These are phyloP conservation scores for Amphipyra berbera DNA, from an alignment of 2,888 invertebrate species.

Conservation along the genomic window DNA sequence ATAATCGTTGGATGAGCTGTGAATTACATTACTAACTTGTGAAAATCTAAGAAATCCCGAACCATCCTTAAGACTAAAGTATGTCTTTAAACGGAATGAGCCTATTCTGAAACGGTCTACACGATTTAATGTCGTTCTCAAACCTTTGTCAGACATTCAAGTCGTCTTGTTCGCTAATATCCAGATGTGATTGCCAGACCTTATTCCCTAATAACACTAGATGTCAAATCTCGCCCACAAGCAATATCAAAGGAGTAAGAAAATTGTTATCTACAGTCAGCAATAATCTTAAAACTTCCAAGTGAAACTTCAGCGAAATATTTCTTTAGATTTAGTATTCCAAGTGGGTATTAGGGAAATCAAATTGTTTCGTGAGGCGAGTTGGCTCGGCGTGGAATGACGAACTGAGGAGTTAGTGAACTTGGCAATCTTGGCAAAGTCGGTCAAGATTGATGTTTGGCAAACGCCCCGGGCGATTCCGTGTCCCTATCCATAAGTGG, in stretches of 20 bases:
- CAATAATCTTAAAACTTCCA: conserved; percentile 53
- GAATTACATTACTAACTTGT: conserved; percentile 39
- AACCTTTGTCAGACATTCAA: conserved; percentile 48
- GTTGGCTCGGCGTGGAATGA: conserved; percentile 60
- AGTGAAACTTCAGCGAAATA: conserved; percentile 48
- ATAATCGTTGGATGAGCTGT: conserved; percentile 31
- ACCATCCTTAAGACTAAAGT: conserved; percentile 30
- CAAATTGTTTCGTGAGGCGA: conserved; percentile 68
- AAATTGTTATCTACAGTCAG: conserved; percentile 47
- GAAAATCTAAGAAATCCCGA: conserved; percentile 35
- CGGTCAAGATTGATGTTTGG: conserved; percentile 67
- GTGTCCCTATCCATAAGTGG: conserved; percentile 38
- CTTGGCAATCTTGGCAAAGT: conserved; percentile 65
- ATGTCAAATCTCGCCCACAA: conserved; percentile 32
- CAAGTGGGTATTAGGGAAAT: conserved; percentile 65
- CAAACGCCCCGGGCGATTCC: conserved; percentile 58
- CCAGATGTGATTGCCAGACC: conserved; percentile 39
- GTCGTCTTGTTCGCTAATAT: conserved; percentile 42
- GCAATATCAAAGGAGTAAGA: conserved; percentile 45
- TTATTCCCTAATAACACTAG: conserved; percentile 29
- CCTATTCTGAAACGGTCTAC: conserved; percentile 31
- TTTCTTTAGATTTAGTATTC: conserved; percentile 64
- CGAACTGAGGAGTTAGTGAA: conserved; percentile 66
- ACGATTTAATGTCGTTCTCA: conserved; percentile 38
- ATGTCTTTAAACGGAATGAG: conserved; percentile 44